Evolutionary conservation across 2,797 vertebrate genomes (phyloP).

Genomic region (Ptychobarbus kaznakovi): DNA sequence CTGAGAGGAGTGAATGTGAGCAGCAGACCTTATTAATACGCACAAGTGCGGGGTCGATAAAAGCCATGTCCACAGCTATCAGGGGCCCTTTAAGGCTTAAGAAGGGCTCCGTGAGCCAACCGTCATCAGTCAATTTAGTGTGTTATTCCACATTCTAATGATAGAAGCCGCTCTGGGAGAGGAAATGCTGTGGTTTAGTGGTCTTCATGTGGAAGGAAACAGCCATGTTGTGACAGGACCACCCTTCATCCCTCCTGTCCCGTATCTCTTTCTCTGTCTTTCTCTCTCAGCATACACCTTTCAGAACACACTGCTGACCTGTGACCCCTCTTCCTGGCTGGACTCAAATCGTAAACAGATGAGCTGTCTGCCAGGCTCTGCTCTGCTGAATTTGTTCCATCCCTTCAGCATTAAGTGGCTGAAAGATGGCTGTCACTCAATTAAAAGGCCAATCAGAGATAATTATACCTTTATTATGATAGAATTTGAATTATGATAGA

Average conservation of each 20-base stretch:
- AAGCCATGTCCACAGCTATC: slow-evolving; percentile 60
- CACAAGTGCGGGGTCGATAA: slow-evolving; percentile 61
- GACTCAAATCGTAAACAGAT: slow-evolving; percentile 81
- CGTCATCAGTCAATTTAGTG: slow-evolving; percentile 55
- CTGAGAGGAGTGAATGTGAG: slow-evolving; percentile 57
- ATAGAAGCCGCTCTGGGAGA: slow-evolving; percentile 37
- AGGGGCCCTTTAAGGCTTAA: slow-evolving; percentile 59
- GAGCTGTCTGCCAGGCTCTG: slow-evolving; percentile 64
- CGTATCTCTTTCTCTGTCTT: background rate
- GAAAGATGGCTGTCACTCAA: slow-evolving; percentile 26
- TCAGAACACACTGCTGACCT: slow-evolving; percentile 58
- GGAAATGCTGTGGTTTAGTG: slow-evolving; percentile 34
- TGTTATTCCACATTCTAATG: slow-evolving; percentile 45
- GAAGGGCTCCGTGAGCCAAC: slow-evolving; percentile 52
- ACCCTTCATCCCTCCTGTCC: slow-evolving; percentile 35
- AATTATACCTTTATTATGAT: background rate
- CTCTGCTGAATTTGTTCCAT: slow-evolving; percentile 55
- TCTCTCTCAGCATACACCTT: slow-evolving; percentile 45
- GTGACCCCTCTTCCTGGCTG: slow-evolving; percentile 82
- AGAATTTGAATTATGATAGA: background rate
- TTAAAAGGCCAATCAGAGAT: slow-evolving; percentile 30
- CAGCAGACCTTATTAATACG: slow-evolving; percentile 61
- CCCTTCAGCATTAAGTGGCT: slow-evolving; percentile 26
- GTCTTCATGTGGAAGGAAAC: slow-evolving; percentile 39
- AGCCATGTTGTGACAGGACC: slow-evolving; percentile 47